Conservation (phyloP, 2,797 vertebrate genomes). For the Mallotus villosus region DNA sequence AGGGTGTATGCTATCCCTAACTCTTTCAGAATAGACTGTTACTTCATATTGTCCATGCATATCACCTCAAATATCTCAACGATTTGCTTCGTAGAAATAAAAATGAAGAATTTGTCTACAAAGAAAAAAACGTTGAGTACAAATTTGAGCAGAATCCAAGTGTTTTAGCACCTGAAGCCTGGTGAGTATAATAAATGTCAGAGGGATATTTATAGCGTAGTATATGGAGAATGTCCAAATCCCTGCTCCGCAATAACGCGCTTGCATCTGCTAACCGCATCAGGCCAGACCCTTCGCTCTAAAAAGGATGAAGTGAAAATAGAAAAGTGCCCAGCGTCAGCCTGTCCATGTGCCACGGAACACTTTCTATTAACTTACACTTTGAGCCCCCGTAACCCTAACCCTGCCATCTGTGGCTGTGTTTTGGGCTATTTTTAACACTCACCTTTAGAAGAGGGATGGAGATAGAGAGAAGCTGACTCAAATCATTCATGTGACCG, state of each 20-base stretch:
- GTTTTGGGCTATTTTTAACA: conserved; percentile 35
- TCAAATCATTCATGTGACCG: conserved; percentile 2
- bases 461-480: background rate
- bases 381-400: conserved; percentile 63
- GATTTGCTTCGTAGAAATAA: conserved; percentile 30
- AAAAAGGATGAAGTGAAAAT: conserved; percentile 74
- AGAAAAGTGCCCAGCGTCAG: conserved; percentile 69
- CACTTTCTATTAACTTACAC: conserved; percentile 72
- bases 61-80: conserved; percentile 16
- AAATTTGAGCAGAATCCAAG: conserved; percentile 83
- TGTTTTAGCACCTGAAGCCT: conserved; percentile 96
- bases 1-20: background rate
- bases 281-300: conserved; percentile 63
- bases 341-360: conserved; percentile 56
- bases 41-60: background rate
- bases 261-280: conserved; percentile 93
- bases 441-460: conserved; percentile 32
- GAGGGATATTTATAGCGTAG: conserved; percentile 89
- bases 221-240: conserved; percentile 92
- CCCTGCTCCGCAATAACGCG: conserved; percentile 83
- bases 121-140: conserved; percentile 22
- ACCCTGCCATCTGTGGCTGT: conserved; percentile 49
- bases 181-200: conserved; percentile 95
- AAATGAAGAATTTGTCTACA: conserved; percentile 19
- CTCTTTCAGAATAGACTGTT: background rate